A percentile compares a stretch with the other conserved stretches of the same genome.
phyloP scores from a whole-genome alignment of 2,888 invertebrate species.

The Leucophora obtusa region DNA sequence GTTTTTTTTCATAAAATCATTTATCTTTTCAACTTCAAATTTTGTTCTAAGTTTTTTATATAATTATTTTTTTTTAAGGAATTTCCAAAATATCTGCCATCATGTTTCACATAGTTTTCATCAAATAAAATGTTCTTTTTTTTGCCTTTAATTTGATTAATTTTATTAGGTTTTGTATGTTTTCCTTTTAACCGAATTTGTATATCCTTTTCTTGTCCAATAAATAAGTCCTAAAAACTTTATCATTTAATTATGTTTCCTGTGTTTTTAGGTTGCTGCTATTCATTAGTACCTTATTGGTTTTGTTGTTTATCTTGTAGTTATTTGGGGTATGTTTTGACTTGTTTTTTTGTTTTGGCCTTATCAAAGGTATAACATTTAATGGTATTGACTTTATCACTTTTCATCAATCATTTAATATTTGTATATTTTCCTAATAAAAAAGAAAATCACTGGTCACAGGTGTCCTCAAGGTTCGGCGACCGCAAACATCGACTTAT shows the following conservation, averaged over 20 bases:
- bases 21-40: too few relatives aligned
- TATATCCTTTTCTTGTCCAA: neutral
- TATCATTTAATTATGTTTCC: conserved; percentile 5
- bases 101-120: too few relatives aligned
- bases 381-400: neutral
- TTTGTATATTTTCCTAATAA: neutral
- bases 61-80: too few relatives aligned
- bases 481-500: too few relatives aligned
- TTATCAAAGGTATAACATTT: neutral
- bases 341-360: neutral
- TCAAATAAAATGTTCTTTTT: neutral
- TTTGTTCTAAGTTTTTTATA: too few relatives aligned
- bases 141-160: conserved; percentile 8
- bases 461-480: too few relatives aligned
- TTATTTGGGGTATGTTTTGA: neutral
- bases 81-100: too few relatives aligned
- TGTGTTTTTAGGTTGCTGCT: neutral
- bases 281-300: neutral
- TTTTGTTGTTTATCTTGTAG: neutral
- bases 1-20: too few relatives aligned
- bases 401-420: neutral
- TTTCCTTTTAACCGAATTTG: neutral
- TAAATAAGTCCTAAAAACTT: conserved; percentile 1
- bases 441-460: neutral
- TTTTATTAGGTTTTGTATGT: neutral